Evolutionary conservation across 2,113 vertebrate genomes (phyloP), one percentile per base, ranked within the genome.

Genomic region (Melierax canorus): DNA sequence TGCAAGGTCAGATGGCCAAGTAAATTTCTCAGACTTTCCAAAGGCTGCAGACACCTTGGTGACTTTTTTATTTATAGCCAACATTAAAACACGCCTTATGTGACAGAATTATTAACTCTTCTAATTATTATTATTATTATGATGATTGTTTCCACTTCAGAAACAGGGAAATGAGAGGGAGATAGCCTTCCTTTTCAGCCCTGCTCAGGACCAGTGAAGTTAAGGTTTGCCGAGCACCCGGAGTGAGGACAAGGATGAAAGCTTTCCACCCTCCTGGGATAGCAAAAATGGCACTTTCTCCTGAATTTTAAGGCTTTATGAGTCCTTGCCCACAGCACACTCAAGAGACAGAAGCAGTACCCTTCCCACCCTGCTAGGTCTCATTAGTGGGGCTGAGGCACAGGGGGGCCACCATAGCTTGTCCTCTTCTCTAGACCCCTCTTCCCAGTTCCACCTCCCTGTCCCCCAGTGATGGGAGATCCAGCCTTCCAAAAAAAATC

Each of bases 401-500:
- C 36, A 36, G 9, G 5, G 12, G 12, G 15, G 9, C 11, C 24
- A 43, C 12, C 30, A 39, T 1, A 78, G 29, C 17, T 32, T 39
- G 6, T 86, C 46, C 51, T 82, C 19, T 55, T 75, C 62, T 48
- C 53, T 64, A 76, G 23, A 64, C 24, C 14, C 62, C 56, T 6
- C 11, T 60, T 84, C 43, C 51, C 64, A 81, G 10, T 6, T 78
- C 38, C 12, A 64, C 12, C 27, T 34, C 29, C 2, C 0, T 13
- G 10, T 13, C 19, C 22, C 18, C 8, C 29, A 50, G 17, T 18
- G 60, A 67, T 11, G 0, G 0, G 39, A 91, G 34, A 77, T 4
- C 17, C 46, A 71, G 10, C 12, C 21, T 84, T 50, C 24, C 12
- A 11, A 20, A 58, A 58, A 89, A 81, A 72, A 15, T 5, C 58